These are phyloP conservation scores for Alectoris magna DNA, from an alignment of 2,797 vertebrate species.

Conservation along the genomic window DNA sequence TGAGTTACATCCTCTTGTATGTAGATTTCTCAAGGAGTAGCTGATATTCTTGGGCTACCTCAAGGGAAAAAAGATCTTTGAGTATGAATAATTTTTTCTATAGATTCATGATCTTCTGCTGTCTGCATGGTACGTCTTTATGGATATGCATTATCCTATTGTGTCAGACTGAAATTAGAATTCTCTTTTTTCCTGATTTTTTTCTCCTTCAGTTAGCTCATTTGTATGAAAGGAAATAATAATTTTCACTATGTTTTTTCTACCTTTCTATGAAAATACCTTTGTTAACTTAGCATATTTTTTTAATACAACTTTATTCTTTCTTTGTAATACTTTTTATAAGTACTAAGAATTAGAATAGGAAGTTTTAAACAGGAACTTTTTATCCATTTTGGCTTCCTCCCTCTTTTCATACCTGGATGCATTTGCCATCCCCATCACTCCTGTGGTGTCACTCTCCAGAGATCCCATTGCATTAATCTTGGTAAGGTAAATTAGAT, in stretches of 20 bases:
- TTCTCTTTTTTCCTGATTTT: not conserved
- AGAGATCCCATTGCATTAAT: constrained; percentile 17
- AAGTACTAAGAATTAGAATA: not conserved
- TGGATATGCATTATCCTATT: not conserved
- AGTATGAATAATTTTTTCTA: not conserved
- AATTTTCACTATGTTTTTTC: not conserved
- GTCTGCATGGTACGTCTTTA: not conserved
- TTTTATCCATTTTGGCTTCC: not conserved
- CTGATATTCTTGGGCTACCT: not conserved
- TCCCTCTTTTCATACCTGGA: not conserved
- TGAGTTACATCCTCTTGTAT: not conserved
- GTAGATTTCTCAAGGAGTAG: not conserved
- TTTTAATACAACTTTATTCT: not conserved
- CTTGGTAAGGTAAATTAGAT: constrained; percentile 20
- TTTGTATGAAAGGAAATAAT: not conserved
- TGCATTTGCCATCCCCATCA: rapidly evolving
- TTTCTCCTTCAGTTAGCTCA: not conserved
- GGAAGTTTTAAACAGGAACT: not conserved
- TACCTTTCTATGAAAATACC: not conserved
- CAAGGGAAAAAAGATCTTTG: not conserved
- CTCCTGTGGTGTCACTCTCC: not conserved
- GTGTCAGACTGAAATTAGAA: not conserved
- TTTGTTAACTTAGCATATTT: not conserved
- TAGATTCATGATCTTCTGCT: not conserved
- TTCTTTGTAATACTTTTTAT: not conserved